These are phyloP conservation scores for Oryzias dopingdopingensis DNA, from an alignment of 2,797 vertebrate genomes.

Conservation along the genomic window DNA sequence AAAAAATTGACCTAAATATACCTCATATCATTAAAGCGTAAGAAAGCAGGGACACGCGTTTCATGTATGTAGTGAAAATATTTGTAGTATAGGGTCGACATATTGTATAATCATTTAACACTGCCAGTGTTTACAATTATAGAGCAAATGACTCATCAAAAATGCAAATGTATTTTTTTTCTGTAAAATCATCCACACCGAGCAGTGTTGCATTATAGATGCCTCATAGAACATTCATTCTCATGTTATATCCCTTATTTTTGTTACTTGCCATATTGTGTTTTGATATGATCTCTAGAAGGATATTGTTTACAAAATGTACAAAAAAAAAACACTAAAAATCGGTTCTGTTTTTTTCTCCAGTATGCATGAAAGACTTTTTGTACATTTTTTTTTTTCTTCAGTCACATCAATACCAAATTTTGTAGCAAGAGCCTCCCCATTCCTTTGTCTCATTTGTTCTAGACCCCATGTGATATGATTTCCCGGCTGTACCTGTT, in stretches of 20 bases:
- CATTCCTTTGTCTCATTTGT: slow-evolving; percentile 75
- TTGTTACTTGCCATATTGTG: slow-evolving; percentile 83
- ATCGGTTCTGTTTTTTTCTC: slow-evolving; percentile 65
- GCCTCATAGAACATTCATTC: slow-evolving; percentile 75
- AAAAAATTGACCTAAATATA: slow-evolving; percentile 84
- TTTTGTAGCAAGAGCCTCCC: slow-evolving; percentile 80
- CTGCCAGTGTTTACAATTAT: slow-evolving; percentile 88
- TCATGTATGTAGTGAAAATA: slow-evolving; percentile 92
- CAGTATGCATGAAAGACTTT: slow-evolving; percentile 82
- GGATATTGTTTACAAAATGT: slow-evolving; percentile 82
- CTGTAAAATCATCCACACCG: slow-evolving; percentile 76
- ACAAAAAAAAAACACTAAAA: slow-evolving; percentile 80
- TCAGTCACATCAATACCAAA: slow-evolving; percentile 82
- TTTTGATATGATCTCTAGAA: slow-evolving; percentile 85
- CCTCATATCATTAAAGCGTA: slow-evolving; percentile 84
- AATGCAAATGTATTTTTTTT: slow-evolving; percentile 71
- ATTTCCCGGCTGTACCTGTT: slow-evolving; percentile 83
- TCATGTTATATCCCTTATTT: slow-evolving; percentile 78
- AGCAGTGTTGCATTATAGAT: slow-evolving; percentile 85
- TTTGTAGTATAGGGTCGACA: slow-evolving; percentile 85
- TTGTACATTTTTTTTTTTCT: slow-evolving; percentile 79
- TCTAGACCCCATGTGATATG: slow-evolving; percentile 74
- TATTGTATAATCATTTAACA: slow-evolving; percentile 94
- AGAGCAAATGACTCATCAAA: slow-evolving; percentile 73
- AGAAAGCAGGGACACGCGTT: slow-evolving; percentile 81